A percentile compares a stretch with the other conserved stretches of the same genome.
Evolutionary conservation across 1,140 invertebrate species (phyloP).

Genomic region (Odontomachus brunneus): DNA sequence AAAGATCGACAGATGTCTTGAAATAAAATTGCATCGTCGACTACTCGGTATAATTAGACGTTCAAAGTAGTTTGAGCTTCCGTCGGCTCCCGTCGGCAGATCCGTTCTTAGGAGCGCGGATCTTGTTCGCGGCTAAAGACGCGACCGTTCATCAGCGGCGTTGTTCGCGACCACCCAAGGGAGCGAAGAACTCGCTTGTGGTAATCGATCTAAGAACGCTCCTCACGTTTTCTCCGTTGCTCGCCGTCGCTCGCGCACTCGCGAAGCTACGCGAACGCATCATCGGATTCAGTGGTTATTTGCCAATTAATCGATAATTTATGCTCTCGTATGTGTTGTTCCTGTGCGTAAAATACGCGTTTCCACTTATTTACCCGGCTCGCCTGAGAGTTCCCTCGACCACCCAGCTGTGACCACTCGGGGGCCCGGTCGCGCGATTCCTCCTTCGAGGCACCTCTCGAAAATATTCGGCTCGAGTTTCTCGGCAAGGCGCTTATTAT

Average conservation of each 20-base stretch:
- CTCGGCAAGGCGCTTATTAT: constrained; percentile 44
- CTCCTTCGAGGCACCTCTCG: not conserved
- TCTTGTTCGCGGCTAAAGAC: constrained; percentile 1
- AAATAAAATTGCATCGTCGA: not conserved
- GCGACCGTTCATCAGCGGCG: constrained; percentile 44
- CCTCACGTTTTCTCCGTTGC: constrained; percentile 24
- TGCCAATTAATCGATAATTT: constrained; percentile 53
- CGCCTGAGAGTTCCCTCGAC: not conserved
- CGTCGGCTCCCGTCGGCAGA: constrained; percentile 6
- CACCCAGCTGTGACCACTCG: constrained; percentile 49
- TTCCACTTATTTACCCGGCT: constrained; percentile 9
- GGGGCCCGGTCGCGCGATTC: not conserved
- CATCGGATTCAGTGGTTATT: constrained; percentile 10
- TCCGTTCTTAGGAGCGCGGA: constrained; percentile 32
- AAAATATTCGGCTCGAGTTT: constrained; percentile 25
- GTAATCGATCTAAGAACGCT: constrained; percentile 63
- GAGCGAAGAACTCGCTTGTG: constrained; percentile 50
- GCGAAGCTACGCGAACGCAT: too few species aligned
- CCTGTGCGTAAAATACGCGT: constrained; percentile 13
- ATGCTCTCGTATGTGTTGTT: not conserved
- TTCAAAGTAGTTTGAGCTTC: constrained; percentile 7
- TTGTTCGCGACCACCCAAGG: constrained; percentile 67
- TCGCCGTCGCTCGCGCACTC: constrained; percentile 23
- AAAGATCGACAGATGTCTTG: not conserved
- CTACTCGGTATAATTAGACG: constrained; percentile 8